These are phyloP conservation scores for Neelides sp. DNA, from an alignment of 1,140 invertebrate species.

Conservation along the genomic window DNA sequence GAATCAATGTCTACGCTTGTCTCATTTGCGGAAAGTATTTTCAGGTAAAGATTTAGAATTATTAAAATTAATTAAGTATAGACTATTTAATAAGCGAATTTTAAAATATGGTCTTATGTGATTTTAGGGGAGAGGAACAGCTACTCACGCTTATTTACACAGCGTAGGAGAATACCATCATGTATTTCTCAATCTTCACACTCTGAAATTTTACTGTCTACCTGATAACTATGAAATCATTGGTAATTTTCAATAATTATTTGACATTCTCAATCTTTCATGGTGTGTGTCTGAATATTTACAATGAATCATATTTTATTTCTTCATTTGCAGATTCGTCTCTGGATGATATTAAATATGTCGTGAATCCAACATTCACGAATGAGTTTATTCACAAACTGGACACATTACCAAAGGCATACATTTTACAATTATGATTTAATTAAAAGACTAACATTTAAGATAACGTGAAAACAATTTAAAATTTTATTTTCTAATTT, in stretches of 20 bases:
- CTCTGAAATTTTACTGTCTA: constrained; percentile 95
- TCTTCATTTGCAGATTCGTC: constrained; percentile 65
- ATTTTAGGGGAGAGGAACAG: constrained; percentile 76
- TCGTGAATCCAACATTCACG: constrained; percentile 93
- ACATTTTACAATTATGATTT: neutral
- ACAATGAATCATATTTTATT: neutral
- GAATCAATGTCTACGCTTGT: constrained; percentile 99
- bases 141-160: constrained; percentile 98
- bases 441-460: neutral
- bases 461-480: neutral
- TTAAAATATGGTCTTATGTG: constrained; percentile 25
- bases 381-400: constrained; percentile 63
- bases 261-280: neutral
- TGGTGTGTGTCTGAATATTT: neutral
- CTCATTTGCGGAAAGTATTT: constrained; percentile 99
- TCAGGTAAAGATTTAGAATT: constrained; percentile 49
- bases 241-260: constrained; percentile 41
- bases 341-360: constrained; percentile 97
- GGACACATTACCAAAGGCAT: constrained; percentile 62
- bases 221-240: constrained; percentile 99
- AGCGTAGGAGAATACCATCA: constrained; percentile 94
- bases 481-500: constrained; percentile 5
- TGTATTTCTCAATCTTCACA: constrained; percentile 94
- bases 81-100: neutral
- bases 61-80: too few species aligned